A percentile compares a stretch with the other conserved stretches of the same genome.
Conservation (phyloP, 2,888 invertebrate species). For the Limnephilus auricula region DNA sequence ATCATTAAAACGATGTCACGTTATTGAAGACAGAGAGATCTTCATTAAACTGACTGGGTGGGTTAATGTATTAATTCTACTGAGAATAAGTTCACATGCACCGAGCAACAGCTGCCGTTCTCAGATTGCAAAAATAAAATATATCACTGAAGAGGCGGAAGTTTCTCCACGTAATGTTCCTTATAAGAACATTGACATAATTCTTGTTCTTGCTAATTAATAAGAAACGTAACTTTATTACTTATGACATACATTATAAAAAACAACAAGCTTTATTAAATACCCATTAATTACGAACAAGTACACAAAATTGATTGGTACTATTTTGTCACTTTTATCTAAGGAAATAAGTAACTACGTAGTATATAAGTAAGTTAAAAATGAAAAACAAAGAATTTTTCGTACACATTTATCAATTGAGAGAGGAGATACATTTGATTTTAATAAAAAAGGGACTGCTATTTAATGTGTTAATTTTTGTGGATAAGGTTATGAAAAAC, state of each 20-base stretch:
- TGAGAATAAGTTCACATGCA: neutral
- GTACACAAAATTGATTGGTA: neutral
- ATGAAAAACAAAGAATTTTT: too few relatives aligned
- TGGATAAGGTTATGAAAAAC: too few relatives aligned
- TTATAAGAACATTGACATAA: neutral
- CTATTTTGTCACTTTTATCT: too few relatives aligned
- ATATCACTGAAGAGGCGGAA: neutral
- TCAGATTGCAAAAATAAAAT: neutral
- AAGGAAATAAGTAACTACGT: too few relatives aligned
- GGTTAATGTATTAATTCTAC: neutral
- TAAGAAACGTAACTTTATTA: neutral
- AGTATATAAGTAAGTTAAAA: too few relatives aligned
- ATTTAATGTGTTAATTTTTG: too few relatives aligned
- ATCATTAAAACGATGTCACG: slow-evolving; percentile 2
- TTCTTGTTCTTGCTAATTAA: neutral
- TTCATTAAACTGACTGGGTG: neutral
- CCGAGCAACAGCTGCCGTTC: neutral
- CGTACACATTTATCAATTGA: too few relatives aligned
- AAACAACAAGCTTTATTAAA: neutral
- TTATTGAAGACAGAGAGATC: neutral
- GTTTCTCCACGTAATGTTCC: neutral
- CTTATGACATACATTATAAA: neutral
- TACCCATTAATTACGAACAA: neutral
- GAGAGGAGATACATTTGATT: too few relatives aligned
- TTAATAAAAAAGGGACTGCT: too few relatives aligned